Percentiles rank a stretch among this genome's conserved stretches.
Evolutionary conservation across 2,797 vertebrate species (phyloP).

Genomic region (Merluccius polli): DNA sequence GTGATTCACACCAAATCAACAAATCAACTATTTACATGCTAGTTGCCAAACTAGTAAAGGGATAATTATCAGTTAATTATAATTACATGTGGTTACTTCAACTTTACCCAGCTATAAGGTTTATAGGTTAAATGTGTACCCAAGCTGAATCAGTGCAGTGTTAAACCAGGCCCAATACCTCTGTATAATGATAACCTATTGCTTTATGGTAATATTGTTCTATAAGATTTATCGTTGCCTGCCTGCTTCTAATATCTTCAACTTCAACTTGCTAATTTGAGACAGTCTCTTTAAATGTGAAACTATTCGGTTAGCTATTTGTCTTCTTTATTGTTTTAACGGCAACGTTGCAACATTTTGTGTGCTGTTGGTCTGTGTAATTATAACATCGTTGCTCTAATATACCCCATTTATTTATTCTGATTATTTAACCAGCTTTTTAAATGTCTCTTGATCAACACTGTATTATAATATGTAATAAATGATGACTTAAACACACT

Average conservation of each 20-base stretch:
- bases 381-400: slow-evolving; percentile 16
- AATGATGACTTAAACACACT: slow-evolving; percentile 41
- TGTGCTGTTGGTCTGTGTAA: slow-evolving; percentile 15
- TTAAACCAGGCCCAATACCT: not conserved
- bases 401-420: slow-evolving; percentile 39
- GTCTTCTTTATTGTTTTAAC: not conserved
- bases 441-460: slow-evolving; percentile 52
- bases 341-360: slow-evolving; percentile 14
- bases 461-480: slow-evolving; percentile 67
- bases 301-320: not conserved
- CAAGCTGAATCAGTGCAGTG: not conserved
- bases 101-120: not conserved
- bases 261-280: not conserved
- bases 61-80: not conserved
- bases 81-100: not conserved
- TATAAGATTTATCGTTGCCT: not conserved
- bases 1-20: not conserved
- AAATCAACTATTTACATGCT: not conserved
- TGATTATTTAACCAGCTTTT: slow-evolving; percentile 39
- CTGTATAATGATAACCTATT: not conserved
- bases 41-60: not conserved
- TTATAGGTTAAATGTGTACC: not conserved
- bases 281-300: slow-evolving; percentile 25
- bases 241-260: not conserved
- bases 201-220: not conserved